Evolutionary conservation across 2,888 invertebrate genomes (phyloP), one percentile per base, ranked within the genome.

Genomic region (Bimastos eiseni): DNA sequence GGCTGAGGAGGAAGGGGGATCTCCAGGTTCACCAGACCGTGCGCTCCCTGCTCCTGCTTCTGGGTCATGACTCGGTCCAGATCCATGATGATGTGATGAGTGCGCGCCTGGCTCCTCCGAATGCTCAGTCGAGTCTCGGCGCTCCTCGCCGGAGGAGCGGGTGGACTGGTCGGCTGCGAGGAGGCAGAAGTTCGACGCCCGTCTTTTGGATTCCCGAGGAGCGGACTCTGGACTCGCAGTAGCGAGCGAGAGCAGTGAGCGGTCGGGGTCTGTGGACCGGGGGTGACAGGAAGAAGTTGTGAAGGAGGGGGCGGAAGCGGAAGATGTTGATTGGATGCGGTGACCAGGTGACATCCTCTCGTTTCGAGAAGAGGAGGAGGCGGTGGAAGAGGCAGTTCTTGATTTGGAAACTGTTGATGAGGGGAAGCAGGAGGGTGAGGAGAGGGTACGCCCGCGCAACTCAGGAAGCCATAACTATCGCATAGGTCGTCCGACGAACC

Each of bases 1-100:
- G 91, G 90, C 38, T 91, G 92, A n/a, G 90, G 44, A 5, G 91
- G 91, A 5, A 89, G 91, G 13, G 91, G 91, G 89, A 89, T 84
- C 17, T 90, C 70, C 37, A 86, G 49, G 33, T 83, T 88, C 19
- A 4, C 21, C 6, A 89, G 21, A 24, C 88, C 90, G 15, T 90
- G 83, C 33, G 36, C 89, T 30, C 89, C 89, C n/a, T 30, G 88
- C 70, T 86, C 88, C 36, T 92, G 92, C 83, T 92, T 92, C 90
- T 91, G 91, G n/a, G 84, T 86, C n/a, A 92, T 88, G 44, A 91
- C 91, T 17, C 92, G 91, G 41, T 92, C 91, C 44, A 92, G 84
- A 70, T 92, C 92, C 33, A 88, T 88, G 86, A 92, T 91, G 88
- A 92, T 91, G 90, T 91, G 90, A 11, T 83, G 89, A n/a, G 90